phyloP scores from a whole-genome alignment of 37 sponge, comb jelly and placozoan species.

The Halisarca cf. caerulea region DNA sequence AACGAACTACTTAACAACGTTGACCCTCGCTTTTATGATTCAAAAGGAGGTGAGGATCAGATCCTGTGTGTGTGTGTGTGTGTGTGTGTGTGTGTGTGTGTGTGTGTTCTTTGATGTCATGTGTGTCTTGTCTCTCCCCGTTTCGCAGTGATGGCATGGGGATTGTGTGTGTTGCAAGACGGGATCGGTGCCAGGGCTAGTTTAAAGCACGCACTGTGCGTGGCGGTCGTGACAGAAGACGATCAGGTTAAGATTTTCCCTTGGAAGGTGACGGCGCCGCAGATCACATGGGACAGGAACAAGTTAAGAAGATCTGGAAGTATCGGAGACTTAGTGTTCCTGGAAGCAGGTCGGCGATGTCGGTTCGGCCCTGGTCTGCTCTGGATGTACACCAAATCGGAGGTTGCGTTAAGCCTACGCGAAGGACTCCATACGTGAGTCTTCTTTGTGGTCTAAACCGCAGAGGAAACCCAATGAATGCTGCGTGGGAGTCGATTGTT shows the following conservation, averaged over 20 bases:
- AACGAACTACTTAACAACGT: neutral
- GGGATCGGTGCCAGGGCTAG: slow-evolving; percentile 17
- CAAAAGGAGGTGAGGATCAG: slow-evolving; percentile 11
- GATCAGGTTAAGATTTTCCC: slow-evolving; percentile 11
- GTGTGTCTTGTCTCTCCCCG: neutral
- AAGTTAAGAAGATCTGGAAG: slow-evolving; percentile 73
- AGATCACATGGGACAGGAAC: slow-evolving; percentile 68
- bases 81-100: neutral
- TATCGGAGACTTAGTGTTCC: slow-evolving; percentile 67
- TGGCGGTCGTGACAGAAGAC: neutral
- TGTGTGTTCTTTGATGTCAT: neutral
- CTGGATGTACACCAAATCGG: slow-evolving; percentile 65
- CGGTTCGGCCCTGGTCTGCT: slow-evolving; percentile 65
- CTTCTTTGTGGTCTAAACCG: no score
- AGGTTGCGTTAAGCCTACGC: slow-evolving; percentile 38
- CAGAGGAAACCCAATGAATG: no score
- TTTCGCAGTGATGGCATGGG: slow-evolving; percentile 24
- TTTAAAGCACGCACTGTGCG: neutral
- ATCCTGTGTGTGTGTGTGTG: no score
- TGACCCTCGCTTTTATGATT: neutral
- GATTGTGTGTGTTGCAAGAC: neutral
- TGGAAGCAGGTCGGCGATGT: slow-evolving; percentile 76
- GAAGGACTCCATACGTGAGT: slow-evolving; percentile 66
- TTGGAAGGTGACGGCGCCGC: neutral
- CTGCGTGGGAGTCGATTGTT: no score